Evolutionary conservation across 2,797 vertebrate genomes (phyloP), one percentile per base, ranked within the genome.

Genomic region (Hafferia zeledoni): DNA sequence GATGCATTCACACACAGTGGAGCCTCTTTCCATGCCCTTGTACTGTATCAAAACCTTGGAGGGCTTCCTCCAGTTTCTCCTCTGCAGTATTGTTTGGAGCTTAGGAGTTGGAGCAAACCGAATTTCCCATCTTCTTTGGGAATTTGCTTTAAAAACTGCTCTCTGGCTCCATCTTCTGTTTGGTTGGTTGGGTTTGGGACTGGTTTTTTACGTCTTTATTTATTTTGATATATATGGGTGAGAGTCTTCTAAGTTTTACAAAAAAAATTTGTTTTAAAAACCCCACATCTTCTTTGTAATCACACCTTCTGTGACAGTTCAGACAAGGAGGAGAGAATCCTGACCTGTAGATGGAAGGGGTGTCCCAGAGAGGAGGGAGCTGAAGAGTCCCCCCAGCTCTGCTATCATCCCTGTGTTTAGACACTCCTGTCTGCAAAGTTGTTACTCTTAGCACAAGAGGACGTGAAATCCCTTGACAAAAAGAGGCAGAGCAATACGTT

Each of bases 151-250:
- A 86, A 94, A 96, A 82, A 49, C 86, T 92, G 79, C 96, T 96
- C 96, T 97, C 90, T 96, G 93, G 95, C 96, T 93, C 96, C 96
- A 96, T 92, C 96, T 96, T 39, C 95, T 89, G 96, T 85, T 95
- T 49, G 25, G 9, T 60, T 74, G 41, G 6, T 39, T 81, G 35
- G 74, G 22, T 35, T 43, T 68, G 70, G 35, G 14, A 22, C 16
- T 57, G 37, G 5, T 24, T 77, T 65, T 64, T 46, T 28, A 14
- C 11, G 7, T 35, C 11, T 74, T 30, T 20, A 7, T 35, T 75
- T 64, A 19, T 59, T 79, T 82, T 13, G 7, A 19, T 47, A 8
- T 12, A 25, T 9, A 23, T 9, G 10, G 17, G 17, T 50, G 37
- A 82, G 65, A 50, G 52, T 70, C 56, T 64, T 52, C 50, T 11